Conservation (phyloP, 2,888 invertebrate genomes). For the Timema cristinae region DNA sequence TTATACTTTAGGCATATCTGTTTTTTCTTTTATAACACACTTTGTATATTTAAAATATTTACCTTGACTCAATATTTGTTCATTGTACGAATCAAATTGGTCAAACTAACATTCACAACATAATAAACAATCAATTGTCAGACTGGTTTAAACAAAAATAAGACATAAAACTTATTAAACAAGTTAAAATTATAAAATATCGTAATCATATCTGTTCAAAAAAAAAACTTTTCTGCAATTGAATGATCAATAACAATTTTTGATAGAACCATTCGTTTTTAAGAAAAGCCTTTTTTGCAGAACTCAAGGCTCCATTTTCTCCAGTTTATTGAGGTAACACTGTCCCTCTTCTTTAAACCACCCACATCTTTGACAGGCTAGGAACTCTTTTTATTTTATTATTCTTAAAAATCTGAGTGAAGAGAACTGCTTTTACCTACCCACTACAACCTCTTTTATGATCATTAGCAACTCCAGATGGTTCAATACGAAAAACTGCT, state of each 20-base stretch:
- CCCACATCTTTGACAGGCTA: background rate
- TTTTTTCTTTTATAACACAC: too few species aligned
- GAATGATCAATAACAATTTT: background rate
- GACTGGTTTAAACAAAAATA: too few species aligned
- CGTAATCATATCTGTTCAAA: background rate
- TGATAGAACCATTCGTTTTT: background rate
- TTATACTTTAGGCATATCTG: too few species aligned
- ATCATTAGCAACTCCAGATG: background rate
- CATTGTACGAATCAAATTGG: too few species aligned
- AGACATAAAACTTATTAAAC: too few species aligned
- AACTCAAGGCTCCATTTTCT: background rate
- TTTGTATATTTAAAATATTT: too few species aligned
- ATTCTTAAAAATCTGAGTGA: too few species aligned
- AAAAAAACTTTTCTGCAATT: background rate
- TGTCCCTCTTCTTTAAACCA: background rate
- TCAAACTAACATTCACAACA: too few species aligned
- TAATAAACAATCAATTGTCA: too few species aligned
- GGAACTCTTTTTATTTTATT: too few species aligned
- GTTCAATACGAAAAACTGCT: background rate
- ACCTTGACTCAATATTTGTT: too few species aligned
- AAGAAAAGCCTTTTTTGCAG: background rate
- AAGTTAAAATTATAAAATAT: too few species aligned
- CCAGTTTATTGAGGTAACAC: background rate
- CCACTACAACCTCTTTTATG: background rate
- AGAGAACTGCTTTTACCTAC: background rate